Percentiles rank a stretch among this genome's conserved stretches.
phyloP scores from a whole-genome alignment of 1,140 invertebrate species.

The Ladona fulva region DNA sequence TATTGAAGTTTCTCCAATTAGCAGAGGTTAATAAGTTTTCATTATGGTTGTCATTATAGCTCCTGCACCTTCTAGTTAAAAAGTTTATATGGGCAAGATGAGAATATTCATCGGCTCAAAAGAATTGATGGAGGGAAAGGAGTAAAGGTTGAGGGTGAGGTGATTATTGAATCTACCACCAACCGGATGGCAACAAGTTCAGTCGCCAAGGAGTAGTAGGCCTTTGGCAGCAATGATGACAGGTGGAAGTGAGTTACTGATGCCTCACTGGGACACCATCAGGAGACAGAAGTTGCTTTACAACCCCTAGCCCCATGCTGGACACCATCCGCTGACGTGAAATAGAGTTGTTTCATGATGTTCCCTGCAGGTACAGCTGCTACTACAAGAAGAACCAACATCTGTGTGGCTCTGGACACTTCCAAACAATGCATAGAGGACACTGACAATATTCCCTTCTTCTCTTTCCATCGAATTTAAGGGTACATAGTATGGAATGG shows the following conservation, averaged over 20 bases:
- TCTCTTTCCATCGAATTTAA: not conserved
- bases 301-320: not conserved
- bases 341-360: not conserved
- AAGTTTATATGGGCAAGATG: too few relatives aligned
- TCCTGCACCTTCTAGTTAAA: too few relatives aligned
- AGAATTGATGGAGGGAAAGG: not conserved
- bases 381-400: not conserved
- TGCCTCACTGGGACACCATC: not conserved
- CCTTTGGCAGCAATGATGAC: not conserved
- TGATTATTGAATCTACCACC: not conserved
- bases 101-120: too few relatives aligned
- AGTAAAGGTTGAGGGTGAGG: not conserved
- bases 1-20: too few relatives aligned
- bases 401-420: not conserved
- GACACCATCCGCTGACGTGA: not conserved
- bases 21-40: too few relatives aligned
- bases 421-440: not conserved
- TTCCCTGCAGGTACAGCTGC: not conserved
- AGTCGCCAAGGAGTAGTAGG: not conserved
- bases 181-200: slow-evolving; percentile 1
- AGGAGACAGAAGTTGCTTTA: not conserved
- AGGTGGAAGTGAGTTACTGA: not conserved
- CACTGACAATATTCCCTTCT: not conserved
- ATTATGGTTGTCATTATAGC: too few relatives aligned
- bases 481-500: too few relatives aligned